These are phyloP conservation scores for Etia nguti DNA, from an alignment of 2,113 vertebrate species.

Conservation along the genomic window DNA sequence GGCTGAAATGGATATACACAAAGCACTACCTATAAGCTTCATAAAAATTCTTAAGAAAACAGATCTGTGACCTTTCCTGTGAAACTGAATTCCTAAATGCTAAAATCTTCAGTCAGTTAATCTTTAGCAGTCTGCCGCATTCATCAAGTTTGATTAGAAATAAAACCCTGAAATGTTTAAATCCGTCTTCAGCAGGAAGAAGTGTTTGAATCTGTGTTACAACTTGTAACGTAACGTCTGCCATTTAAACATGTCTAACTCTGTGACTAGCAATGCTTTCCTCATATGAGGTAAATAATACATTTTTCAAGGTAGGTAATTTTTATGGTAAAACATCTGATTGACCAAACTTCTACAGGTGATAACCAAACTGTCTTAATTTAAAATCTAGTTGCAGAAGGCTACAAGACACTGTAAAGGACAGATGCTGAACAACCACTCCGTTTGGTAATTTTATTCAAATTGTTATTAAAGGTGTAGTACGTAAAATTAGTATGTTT, in stretches of 20 bases:
- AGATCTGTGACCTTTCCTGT: slow-evolving; percentile 43
- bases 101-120: background rate
- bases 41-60: slow-evolving; percentile 37
- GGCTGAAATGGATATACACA: slow-evolving; percentile 62
- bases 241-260: background rate
- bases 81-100: slow-evolving; percentile 32
- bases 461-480: background rate
- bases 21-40: slow-evolving; percentile 24
- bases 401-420: background rate
- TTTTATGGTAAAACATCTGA: background rate
- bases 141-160: slow-evolving; percentile 27
- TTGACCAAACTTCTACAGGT: background rate
- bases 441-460: background rate
- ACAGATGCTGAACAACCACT: background rate
- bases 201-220: background rate
- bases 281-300: background rate
- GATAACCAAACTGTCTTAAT: background rate
- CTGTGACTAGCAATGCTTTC: background rate
- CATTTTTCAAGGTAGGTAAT: accelerated
- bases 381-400: background rate
- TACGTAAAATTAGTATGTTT: background rate
- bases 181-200: background rate
- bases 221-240: background rate
- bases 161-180: background rate
- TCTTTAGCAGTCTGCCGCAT: background rate